These are phyloP conservation scores for Benitochromis conjunctus DNA, from an alignment of 2,113 vertebrate genomes.

Conservation along the genomic window DNA sequence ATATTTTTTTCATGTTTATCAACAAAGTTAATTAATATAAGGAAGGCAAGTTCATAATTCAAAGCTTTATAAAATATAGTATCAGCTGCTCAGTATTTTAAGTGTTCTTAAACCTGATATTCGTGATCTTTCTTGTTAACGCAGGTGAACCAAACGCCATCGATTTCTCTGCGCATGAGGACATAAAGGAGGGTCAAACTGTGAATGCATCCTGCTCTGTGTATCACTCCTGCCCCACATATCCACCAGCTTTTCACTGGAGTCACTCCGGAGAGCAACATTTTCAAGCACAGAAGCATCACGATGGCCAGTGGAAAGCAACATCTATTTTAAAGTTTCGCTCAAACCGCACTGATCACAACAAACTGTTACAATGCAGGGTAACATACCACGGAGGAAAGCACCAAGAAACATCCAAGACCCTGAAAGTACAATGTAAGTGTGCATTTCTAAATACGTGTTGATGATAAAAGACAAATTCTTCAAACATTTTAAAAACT, in stretches of 20 bases:
- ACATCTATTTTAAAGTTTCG: conserved; percentile 60
- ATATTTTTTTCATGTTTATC: background rate
- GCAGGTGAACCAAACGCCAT: conserved; percentile 25
- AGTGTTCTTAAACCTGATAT: background rate
- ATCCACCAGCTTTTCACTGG: conserved; percentile 63
- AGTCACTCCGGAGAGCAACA: conserved; percentile 35
- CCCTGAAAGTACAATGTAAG: conserved; percentile 64
- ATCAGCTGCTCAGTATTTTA: background rate
- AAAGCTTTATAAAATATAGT: background rate
- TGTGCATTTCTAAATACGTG: background rate
- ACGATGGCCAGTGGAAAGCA: conserved; percentile 30
- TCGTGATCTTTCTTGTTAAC: background rate
- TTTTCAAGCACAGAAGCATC: background rate
- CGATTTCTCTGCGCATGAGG: background rate
- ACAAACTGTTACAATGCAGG: conserved; percentile 44
- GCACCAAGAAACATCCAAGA: background rate
- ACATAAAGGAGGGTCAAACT: background rate
- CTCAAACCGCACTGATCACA: conserved; percentile 32
- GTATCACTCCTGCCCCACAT: conserved; percentile 54
- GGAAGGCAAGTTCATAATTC: background rate
- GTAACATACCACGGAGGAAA: conserved; percentile 17
- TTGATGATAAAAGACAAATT: background rate
- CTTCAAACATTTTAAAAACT: background rate
- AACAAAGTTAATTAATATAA: background rate
- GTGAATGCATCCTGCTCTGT: conserved; percentile 51